Evolutionary conservation across 53 echinoderm and acorn worm species (phyloP), one percentile per base, ranked within the genome.

Genomic region (Luidia sarsii): DNA sequence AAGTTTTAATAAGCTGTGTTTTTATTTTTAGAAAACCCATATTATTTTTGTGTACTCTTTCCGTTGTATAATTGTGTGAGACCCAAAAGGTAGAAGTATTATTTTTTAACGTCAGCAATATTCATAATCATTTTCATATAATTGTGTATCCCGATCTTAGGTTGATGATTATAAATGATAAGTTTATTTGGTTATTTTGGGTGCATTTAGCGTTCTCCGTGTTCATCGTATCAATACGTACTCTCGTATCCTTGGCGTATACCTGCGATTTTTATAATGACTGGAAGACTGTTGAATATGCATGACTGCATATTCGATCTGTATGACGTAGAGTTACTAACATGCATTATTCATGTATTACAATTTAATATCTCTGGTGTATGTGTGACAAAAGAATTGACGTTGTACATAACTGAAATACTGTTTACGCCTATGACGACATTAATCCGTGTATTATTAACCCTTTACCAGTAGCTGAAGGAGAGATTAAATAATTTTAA

Each of bases 311-410:
- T 70, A 71, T 66, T 66, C 27, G 45, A 19, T 66, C 39, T 72
- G 36, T 56, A 55, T 72, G 55, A 72, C 72, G 33, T 56, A 72
- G 56, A 49, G 27, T 34, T 19, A 72, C 56, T 38, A 54, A 28
- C 72, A 72, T 55, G 24, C 55, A 38, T 72, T 35, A 72, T 72
- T 72, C 72, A 55, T 55, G 37, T 72, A 1, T 55, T 30, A 32
- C 19, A 22, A 38, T 7, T 22, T 72, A 34, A 33, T 20, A 3
- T 39, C 49, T 71, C 36, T 15, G 19, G 63, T 36, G 36, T 34
- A 15, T 72, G 33, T 72, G 16, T 33, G 20, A 19, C 19, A 34
- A 1, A 15, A 72, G 37, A 72, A 5, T 37, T 16, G 72, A 72
- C 72, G 32, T 56, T 72, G 54, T 56, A 72, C 37, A 55, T 50